Evolutionary conservation across 2,797 vertebrate genomes (phyloP), one percentile per base, ranked within the genome.

Genomic region (Streptopelia turtur): DNA sequence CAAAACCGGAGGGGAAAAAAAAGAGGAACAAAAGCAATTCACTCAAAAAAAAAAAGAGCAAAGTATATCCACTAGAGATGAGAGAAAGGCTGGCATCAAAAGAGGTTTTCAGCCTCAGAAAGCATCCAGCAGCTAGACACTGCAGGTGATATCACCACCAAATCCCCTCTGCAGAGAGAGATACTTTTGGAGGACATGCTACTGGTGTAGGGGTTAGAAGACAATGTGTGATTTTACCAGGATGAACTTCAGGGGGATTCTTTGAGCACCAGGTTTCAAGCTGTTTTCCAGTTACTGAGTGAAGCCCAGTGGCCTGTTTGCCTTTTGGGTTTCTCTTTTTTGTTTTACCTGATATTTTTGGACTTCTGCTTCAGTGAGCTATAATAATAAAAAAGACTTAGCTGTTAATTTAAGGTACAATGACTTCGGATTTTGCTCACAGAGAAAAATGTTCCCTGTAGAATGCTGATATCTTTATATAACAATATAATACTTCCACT

Each of bases 1-100:
- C 45, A 78, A 95, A 95, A 95, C 45, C 60, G 94, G 72, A 72
- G 45, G 24, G 23, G 28, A 31, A 79, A 56, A 80, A 83, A 57
- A 76, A 10, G 17, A 92, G 49, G 64, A 94, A 93, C 76, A 90
- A 94, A 83, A 91, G 66, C 82, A 91, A 60, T 31, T 65, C 39
- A 69, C 28, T 88, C 74, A 65, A 56, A 72, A 72, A 74, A 74
- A 83, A 66, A 10, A 55, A 94, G 28, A 93, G 35, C 22, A 89
- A 92, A 87, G 60, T 88, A 60, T 60, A 90, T 18, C 66, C 52
- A 89, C 60, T 57, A 47, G 60, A 87, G 70, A 69, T 2, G 14
- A 91, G 60, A 95, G 77, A 89, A 83, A 89, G 60, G 33, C 64
- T 87, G 75, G 49, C 56, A 92, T 93, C 66, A 92, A 88, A 94